Percentiles rank a stretch among this genome's conserved stretches.
These are phyloP conservation scores for Adelognathus sp. DNA, from an alignment of 2,888 invertebrate species.

Conservation along the genomic window DNA sequence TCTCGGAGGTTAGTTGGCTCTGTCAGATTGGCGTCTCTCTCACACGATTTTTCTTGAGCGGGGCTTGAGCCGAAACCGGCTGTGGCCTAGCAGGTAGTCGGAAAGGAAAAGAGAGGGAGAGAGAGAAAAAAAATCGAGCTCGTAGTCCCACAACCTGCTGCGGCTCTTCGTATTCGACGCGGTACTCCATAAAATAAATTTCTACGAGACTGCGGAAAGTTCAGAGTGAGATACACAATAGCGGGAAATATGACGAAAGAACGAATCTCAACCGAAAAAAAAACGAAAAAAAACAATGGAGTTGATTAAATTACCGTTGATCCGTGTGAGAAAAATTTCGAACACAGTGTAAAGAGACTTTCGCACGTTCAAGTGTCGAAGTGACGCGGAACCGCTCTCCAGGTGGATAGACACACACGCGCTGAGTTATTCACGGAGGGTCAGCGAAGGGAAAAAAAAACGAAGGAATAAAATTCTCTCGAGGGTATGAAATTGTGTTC, in stretches of 20 bases:
- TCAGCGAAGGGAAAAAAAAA: neutral
- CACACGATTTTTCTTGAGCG: constrained; percentile 41
- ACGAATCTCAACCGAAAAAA: neutral
- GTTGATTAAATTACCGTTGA: neutral
- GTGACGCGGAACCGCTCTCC: constrained; percentile 9
- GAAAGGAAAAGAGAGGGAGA: neutral
- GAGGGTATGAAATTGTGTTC: neutral
- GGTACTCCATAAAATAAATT: neutral
- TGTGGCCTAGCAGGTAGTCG: constrained; percentile 53
- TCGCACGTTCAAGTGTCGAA: neutral
- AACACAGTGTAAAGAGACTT: neutral
- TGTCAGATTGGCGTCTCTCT: neutral
- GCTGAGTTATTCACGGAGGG: neutral
- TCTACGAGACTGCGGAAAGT: neutral
- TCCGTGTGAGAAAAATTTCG: neutral
- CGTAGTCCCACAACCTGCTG: constrained; percentile 12
- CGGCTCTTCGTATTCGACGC: neutral
- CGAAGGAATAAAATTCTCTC: neutral
- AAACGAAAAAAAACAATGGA: neutral
- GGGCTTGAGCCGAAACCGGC: constrained; percentile 48
- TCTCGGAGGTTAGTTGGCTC: neutral
- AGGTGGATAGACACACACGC: neutral
- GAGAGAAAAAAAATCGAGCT: neutral
- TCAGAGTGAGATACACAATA: constrained; percentile 4
- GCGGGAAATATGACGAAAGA: constrained; percentile 9